A percentile compares a stretch with the other conserved stretches of the same genome.
These are phyloP conservation scores for Elegia similella DNA, from an alignment of 2,888 invertebrate genomes.

Conservation along the genomic window DNA sequence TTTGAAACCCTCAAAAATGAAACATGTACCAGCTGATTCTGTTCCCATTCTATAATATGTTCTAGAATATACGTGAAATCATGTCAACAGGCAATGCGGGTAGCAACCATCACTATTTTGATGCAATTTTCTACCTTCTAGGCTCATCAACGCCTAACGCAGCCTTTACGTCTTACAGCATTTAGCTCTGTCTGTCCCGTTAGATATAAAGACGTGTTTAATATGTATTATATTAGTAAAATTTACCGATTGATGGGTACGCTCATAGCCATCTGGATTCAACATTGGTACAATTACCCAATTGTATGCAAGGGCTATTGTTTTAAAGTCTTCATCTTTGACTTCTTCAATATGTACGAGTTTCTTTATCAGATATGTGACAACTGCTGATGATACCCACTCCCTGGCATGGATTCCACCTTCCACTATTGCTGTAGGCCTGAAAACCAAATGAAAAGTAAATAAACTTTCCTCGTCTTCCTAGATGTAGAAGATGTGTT, in stretches of 20 bases:
- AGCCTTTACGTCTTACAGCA: too few species aligned
- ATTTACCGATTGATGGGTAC: constrained; percentile 76
- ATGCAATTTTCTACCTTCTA: too few species aligned
- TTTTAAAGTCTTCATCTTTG: constrained; percentile 48
- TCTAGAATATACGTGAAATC: not conserved
- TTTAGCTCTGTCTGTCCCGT: too few species aligned
- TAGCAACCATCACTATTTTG: too few species aligned
- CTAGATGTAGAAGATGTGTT: too few species aligned
- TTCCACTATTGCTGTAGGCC: constrained; percentile 79
- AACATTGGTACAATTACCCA: constrained; percentile 87
- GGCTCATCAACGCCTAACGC: too few species aligned
- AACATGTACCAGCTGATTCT: too few species aligned
- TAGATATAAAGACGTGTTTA: too few species aligned
- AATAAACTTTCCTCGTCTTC: too few species aligned
- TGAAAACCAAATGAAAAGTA: constrained; percentile 31
- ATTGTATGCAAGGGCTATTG: constrained; percentile 75
- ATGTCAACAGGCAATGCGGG: not conserved
- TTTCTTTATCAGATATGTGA: constrained; percentile 81
- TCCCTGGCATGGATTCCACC: constrained; percentile 87
- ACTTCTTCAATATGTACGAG: constrained; percentile 63
- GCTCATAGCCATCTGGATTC: constrained; percentile 89
- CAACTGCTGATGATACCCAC: constrained; percentile 85
- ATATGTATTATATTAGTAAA: too few species aligned
- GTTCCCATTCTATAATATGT: too few species aligned
- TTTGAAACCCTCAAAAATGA: too few species aligned